Evolutionary conservation across 2,797 vertebrate species (phyloP).

Genomic region (Margarornis squamiger): DNA sequence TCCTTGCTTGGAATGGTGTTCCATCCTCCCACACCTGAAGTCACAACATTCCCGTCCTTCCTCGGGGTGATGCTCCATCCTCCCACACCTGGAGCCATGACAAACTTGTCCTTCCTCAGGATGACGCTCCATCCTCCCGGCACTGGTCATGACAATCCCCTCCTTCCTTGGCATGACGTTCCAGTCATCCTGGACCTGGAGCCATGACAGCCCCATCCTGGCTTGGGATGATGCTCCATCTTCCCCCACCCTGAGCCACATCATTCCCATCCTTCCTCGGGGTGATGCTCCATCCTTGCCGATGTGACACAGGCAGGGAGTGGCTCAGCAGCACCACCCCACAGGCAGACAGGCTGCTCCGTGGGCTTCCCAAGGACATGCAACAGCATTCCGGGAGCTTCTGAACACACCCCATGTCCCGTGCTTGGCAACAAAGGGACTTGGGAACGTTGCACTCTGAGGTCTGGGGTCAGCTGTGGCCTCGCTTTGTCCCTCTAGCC

Average conservation of each 20-base stretch:
- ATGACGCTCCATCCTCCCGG: not conserved
- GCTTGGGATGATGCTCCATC: accelerated
- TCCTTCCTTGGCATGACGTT: accelerated
- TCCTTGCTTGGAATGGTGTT: not conserved
- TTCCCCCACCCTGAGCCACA: accelerated
- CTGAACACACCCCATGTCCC: not conserved
- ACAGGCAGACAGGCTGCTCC: not conserved
- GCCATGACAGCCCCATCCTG: accelerated
- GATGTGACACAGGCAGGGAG: not conserved
- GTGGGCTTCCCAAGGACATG: not conserved
- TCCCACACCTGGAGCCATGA: not conserved
- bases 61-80: not conserved
- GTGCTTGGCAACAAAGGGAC: too few relatives aligned
- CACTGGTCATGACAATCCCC: accelerated
- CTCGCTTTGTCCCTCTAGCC: not conserved
- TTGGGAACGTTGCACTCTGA: not conserved
- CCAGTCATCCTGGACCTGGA: not conserved
- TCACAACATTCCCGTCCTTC: not conserved
- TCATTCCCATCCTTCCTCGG: not conserved
- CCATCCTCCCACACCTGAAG: not conserved
- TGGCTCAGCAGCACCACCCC: not conserved
- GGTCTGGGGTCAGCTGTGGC: accelerated
- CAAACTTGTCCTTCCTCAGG: not conserved
- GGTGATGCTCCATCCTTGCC: not conserved
- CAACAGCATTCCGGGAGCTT: not conserved